Percentiles rank a stretch among this genome's conserved stretches.
Conservation (phyloP, 2,888 invertebrate species). For the Periphyllus acericola region DNA sequence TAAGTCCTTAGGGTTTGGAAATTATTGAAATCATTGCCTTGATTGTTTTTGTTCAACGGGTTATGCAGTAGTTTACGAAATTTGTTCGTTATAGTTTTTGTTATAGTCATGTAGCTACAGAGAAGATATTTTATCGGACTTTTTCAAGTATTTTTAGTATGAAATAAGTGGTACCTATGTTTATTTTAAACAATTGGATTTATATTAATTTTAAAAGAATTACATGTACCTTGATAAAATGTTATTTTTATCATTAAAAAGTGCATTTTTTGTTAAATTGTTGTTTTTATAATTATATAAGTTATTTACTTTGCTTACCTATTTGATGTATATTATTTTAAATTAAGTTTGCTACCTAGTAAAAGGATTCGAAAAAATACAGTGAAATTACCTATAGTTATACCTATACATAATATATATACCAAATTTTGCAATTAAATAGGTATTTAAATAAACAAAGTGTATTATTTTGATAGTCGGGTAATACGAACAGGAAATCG, state of each 20-base stretch:
- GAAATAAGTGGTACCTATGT: no score
- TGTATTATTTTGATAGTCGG: neutral
- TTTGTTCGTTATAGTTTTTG: neutral
- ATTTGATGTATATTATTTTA: neutral
- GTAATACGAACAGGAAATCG: slow-evolving; percentile 27
- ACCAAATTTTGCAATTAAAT: neutral
- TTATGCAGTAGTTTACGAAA: neutral
- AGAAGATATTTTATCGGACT: neutral
- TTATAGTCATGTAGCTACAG: neutral
- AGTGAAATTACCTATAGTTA: no score
- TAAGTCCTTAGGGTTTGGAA: neutral
- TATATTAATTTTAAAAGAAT: neutral
- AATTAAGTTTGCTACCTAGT: no score
- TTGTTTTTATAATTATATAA: neutral
- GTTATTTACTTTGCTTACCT: neutral
- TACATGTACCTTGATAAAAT: neutral
- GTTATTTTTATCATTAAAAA: neutral
- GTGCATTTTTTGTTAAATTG: neutral
- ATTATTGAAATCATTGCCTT: neutral
- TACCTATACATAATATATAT: no score
- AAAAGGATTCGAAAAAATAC: no score
- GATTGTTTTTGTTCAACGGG: neutral
- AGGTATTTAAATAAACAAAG: neutral
- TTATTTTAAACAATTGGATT: neutral
- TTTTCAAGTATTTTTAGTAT: neutral